Evolutionary conservation across 2,113 vertebrate species (phyloP).

Genomic region (Tricholaema leucomelas): DNA sequence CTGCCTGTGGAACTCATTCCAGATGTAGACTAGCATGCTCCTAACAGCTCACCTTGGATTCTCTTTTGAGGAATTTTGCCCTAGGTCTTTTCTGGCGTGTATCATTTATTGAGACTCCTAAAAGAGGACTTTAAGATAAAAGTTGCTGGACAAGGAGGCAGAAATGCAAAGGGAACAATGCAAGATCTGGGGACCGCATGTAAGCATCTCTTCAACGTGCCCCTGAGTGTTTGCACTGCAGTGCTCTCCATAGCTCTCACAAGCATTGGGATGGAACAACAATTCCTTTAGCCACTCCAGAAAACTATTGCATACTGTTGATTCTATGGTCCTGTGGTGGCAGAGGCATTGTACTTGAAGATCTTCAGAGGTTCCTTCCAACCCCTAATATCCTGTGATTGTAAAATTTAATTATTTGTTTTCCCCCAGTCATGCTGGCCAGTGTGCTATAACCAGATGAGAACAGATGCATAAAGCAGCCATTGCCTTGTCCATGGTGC

Average conservation of each 20-base stretch:
- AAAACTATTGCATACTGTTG: not conserved
- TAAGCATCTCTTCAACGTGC: not conserved
- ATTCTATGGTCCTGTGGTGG: no score
- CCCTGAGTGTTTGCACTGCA: not conserved
- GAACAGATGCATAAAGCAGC: not conserved
- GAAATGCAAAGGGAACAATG: not conserved
- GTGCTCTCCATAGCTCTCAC: not conserved
- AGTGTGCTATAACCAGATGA: not conserved
- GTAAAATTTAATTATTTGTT: no score
- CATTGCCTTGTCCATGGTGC: not conserved
- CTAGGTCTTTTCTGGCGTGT: constrained; percentile 11
- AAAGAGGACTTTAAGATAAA: not conserved
- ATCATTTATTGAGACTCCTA: not conserved
- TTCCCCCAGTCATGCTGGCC: not conserved
- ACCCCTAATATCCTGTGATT: no score
- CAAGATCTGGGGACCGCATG: not conserved
- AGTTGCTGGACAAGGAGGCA: not conserved
- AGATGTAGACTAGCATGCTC: constrained; percentile 3
- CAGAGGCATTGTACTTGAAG: no score
- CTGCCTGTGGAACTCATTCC: constrained; percentile 54
- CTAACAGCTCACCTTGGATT: constrained; percentile 41
- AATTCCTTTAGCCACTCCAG: not conserved
- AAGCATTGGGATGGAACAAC: not conserved
- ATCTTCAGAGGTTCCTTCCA: no score
- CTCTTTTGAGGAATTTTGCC: constrained; percentile 29